Evolutionary conservation across 2,888 invertebrate species (phyloP).

Genomic region (Caenorhabditis sp.): DNA sequence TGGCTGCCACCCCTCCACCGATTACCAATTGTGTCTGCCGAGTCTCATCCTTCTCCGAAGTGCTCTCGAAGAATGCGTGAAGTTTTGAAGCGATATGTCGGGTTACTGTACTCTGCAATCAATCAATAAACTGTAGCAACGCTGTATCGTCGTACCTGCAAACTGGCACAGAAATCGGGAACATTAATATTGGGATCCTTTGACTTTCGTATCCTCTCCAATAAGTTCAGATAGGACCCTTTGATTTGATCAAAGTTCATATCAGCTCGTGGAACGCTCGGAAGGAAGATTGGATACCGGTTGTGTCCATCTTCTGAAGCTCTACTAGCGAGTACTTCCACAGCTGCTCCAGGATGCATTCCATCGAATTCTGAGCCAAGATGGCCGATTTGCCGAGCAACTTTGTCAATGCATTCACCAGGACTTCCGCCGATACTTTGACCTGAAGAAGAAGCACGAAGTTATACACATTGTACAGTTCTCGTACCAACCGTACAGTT

Average conservation of each 20-base stretch:
- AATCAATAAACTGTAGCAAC: no score
- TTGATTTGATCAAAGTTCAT: slow-evolving; percentile 74
- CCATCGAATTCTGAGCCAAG: slow-evolving; percentile 31
- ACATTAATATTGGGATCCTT: not conserved
- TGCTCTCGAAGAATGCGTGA: slow-evolving; percentile 60
- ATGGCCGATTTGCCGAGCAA: slow-evolving; percentile 60
- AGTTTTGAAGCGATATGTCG: slow-evolving; percentile 68
- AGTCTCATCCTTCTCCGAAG: slow-evolving; percentile 1
- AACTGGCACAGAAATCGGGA: slow-evolving; percentile 67
- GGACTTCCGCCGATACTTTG: slow-evolving; percentile 72
- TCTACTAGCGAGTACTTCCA: slow-evolving; percentile 65
- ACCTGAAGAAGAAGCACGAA: slow-evolving; percentile 39
- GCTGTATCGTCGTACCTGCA: slow-evolving; percentile 44
- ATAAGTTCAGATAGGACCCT: slow-evolving; percentile 62
- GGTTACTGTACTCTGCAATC: slow-evolving; percentile 65
- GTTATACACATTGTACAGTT: not conserved
- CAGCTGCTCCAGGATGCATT: slow-evolving; percentile 69
- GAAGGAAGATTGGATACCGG: slow-evolving; percentile 53
- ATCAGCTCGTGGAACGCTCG: slow-evolving; percentile 57
- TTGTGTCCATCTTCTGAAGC: slow-evolving; percentile 58
- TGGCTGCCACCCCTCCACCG: slow-evolving; percentile 81
- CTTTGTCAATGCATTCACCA: slow-evolving; percentile 80
- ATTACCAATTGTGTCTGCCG: slow-evolving; percentile 70
- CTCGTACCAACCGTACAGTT: slow-evolving; percentile 45
- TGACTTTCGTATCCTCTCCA: slow-evolving; percentile 19